Evolutionary conservation across 1,140 invertebrate genomes (phyloP).

Genomic region (Drosophila chauvacae): DNA sequence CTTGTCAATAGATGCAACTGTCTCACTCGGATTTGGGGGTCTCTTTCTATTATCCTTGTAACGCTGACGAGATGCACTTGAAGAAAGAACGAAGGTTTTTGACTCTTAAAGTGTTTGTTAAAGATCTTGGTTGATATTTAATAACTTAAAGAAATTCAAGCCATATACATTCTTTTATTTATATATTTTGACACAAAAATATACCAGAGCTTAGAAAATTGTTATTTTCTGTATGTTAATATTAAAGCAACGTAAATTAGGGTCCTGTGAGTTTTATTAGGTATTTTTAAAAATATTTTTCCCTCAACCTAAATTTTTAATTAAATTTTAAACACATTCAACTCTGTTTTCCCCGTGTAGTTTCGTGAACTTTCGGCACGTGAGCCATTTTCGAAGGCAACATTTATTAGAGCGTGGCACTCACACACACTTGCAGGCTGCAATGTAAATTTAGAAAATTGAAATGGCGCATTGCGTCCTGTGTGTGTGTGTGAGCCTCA

Average conservation of each 20-base stretch:
- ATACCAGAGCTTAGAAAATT: too few species aligned
- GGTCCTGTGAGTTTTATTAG: too few species aligned
- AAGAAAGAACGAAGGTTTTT: not conserved
- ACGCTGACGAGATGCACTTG: not conserved
- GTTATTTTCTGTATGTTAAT: too few species aligned
- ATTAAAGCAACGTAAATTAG: too few species aligned
- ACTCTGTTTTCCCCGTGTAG: not conserved
- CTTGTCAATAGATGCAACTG: conserved; percentile 52
- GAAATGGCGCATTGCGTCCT: conserved; percentile 64
- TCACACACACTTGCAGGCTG: conserved; percentile 20
- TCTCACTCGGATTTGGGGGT: not conserved
- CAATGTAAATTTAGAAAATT: conserved; percentile 62
- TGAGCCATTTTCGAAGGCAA: conserved; percentile 49
- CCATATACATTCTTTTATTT: too few species aligned
- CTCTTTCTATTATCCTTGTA: not conserved
- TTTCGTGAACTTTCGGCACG: conserved; percentile 27
- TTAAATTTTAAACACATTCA: not conserved
- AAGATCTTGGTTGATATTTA: not conserved
- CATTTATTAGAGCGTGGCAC: conserved; percentile 53
- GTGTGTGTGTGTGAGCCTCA: conserved; percentile 7
- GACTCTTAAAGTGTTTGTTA: too few species aligned
- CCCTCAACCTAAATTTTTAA: too few species aligned
- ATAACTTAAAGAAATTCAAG: accelerated
- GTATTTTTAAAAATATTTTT: not conserved
- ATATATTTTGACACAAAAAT: not conserved